A percentile compares a stretch with the other conserved stretches of the same genome.
These are phyloP conservation scores for Drosophila longiperda DNA, from an alignment of 2,888 invertebrate genomes.

Conservation along the genomic window DNA sequence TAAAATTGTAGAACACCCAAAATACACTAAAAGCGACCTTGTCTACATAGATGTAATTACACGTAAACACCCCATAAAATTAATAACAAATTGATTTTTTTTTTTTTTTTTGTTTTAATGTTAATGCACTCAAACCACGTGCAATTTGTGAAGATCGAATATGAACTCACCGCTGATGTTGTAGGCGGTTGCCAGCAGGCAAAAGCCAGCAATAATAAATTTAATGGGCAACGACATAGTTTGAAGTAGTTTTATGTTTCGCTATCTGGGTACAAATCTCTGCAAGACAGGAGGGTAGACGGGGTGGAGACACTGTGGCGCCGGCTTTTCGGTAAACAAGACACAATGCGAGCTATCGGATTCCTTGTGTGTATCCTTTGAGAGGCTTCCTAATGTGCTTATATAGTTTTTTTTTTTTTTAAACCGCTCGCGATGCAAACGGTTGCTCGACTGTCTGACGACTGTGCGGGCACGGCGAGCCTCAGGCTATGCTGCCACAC, in stretches of 20 bases:
- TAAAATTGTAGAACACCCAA: slow-evolving; percentile 33
- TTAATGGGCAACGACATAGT: slow-evolving; percentile 68
- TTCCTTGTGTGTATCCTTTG: slow-evolving; percentile 47
- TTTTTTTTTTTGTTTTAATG: slow-evolving; percentile 12
- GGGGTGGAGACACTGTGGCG: slow-evolving; percentile 65
- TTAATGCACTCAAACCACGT: slow-evolving; percentile 38
- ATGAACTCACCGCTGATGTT: slow-evolving; percentile 67
- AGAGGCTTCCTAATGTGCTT: slow-evolving; percentile 22
- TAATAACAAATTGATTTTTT: slow-evolving; percentile 19
- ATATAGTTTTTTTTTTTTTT: slow-evolving; percentile 8
- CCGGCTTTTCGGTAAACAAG: slow-evolving; percentile 47
- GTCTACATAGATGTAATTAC: slow-evolving; percentile 65
- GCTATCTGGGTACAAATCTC: slow-evolving; percentile 21
- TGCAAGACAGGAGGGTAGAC: slow-evolving; percentile 36
- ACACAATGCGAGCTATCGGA: slow-evolving; percentile 17
- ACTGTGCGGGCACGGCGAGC: slow-evolving; percentile 61
- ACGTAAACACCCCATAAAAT: slow-evolving; percentile 35
- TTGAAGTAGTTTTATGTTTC: slow-evolving; percentile 18
- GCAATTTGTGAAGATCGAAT: slow-evolving; percentile 18
- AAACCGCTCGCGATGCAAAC: slow-evolving; percentile 74
- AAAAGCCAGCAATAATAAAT: slow-evolving; percentile 64
- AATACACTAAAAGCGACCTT: slow-evolving; percentile 54
- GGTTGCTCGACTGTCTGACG: slow-evolving; percentile 66
- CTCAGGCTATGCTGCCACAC: slow-evolving; percentile 67
- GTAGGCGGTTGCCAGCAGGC: slow-evolving; percentile 66